Evolutionary conservation across 2,797 vertebrate species (phyloP).

Genomic region (Helostoma temminkii): DNA sequence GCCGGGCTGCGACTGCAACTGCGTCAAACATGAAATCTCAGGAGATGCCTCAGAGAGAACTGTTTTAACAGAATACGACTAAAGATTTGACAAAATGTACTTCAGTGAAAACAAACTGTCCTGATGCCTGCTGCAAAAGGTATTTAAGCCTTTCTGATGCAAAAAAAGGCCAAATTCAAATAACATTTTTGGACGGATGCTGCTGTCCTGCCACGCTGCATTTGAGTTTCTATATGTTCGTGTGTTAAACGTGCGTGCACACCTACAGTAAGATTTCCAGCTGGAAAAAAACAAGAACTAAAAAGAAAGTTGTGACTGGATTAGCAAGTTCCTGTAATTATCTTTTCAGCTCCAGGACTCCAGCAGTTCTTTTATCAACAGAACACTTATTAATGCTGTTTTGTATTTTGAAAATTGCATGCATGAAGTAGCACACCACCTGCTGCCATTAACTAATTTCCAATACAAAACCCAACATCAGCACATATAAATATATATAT

Average conservation of each 20-base stretch:
- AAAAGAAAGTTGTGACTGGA: not conserved
- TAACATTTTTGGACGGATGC: too few relatives aligned
- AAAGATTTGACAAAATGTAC: not conserved
- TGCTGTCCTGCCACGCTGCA: too few relatives aligned
- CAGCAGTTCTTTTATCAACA: not conserved
- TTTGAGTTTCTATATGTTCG: not conserved
- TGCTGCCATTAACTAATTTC: too few relatives aligned
- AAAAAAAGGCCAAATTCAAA: too few relatives aligned
- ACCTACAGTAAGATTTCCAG: not conserved
- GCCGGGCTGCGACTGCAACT: slow-evolving; percentile 10
- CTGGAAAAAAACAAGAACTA: not conserved
- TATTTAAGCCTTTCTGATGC: too few relatives aligned
- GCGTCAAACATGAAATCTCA: not conserved
- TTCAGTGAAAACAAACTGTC: too few relatives aligned
- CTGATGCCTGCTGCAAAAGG: too few relatives aligned
- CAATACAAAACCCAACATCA: too few relatives aligned
- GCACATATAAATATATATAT: too few relatives aligned
- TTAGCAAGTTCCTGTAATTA: not conserved
- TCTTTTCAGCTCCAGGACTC: not conserved
- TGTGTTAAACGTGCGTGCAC: not conserved
- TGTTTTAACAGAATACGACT: not conserved
- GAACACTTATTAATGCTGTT: not conserved
- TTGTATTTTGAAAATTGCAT: too few relatives aligned
- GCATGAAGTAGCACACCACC: too few relatives aligned
- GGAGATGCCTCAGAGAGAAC: not conserved